Evolutionary conservation across 2,113 vertebrate genomes (phyloP), one percentile per base, ranked within the genome.

Genomic region (Periophthalmus modestus): DNA sequence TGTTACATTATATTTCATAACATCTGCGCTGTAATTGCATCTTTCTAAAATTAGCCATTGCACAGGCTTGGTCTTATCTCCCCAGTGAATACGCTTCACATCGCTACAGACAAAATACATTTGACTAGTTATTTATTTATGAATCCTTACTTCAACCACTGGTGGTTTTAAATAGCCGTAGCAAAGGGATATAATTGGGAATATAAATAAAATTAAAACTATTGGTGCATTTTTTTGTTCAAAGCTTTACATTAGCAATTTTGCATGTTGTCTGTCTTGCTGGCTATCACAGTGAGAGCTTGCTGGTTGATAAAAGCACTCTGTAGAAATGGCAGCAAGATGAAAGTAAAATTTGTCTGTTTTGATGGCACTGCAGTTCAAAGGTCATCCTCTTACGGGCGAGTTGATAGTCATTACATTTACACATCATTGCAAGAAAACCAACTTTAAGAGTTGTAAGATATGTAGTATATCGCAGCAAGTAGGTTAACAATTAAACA

Each of bases 321-420:
- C 71, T 71, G 62, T 85, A 82, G 85, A 83, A 77, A 88, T 83
- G 87, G 82, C 71, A 39, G 75, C n/a, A 74, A 68, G 74, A 80
- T 73, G 71, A 85, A 66, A 75, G 75, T 83, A 66, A 80, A 71
- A 78, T 73, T 72, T 82, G 63, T 10, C 75, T 61, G 68, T 63
- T 82, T 57, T 65, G 48, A 77, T 78, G 83, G 63, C 23, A 66
- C 78, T 65, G 57, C 47, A 80, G 85, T 74, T 77, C 11, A 67
- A 82, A 85, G 88, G 72, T 87, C 83, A 81, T 82, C 76, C 57
- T 59, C 23, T 24, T 59, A 28, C 57, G 82, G 87, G 87, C 81
- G 83, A 79, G 81, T 91, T 88, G 80, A 87, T 89, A 82, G 88
- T 88, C 61, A 34, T 68, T 80, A 73, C 69, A 85, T 78, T 87